Base-by-base conservation (phyloP, 2,888 invertebrate genomes). In the Seira sanloemensis region DNA sequence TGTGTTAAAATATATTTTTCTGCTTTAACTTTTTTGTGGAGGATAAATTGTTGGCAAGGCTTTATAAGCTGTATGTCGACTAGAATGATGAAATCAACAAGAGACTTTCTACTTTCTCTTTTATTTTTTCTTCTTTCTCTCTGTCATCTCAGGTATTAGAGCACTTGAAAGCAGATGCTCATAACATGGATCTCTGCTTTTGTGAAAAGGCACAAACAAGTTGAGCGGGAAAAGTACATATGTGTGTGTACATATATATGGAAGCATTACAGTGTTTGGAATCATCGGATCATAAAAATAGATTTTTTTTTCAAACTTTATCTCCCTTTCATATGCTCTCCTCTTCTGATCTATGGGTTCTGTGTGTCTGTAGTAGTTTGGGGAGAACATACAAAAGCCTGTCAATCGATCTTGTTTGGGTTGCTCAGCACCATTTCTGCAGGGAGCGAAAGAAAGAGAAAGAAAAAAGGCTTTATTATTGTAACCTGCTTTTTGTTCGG, bases 351-450 rank as follows among this genome's bases (percentile, higher is more conserved):
- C 37, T 37, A 9, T 37, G 5, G 5, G 7, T 9, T 66, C 67
- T 18, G 19, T 62, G n/a, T 62, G 62, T 62, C 62, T 18, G 18
- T 12, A n/a, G 62, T n/a, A n/a, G n/a, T n/a, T n/a, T n/a, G n/a
- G n/a, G n/a, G n/a, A n/a, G n/a, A n/a, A n/a, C 50, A 62, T 67
- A 79, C 67, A n/a, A n/a, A n/a, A 73, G 54, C 79, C 73, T 79
- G 79, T 73, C 79, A 79, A 79, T 79, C 72, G 79, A 79, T 79
- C 69, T 76, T 67, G 4, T 37, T 26, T 75, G 65, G 50, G 54
- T 27, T 50, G 25, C 65, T 68, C 62, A 62, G 4, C 62, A 62
- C 19, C 62, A 18, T n/a, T n/a, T n/a, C n/a, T n/a, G 62, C 18
- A 62, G n/a, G n/a, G n/a, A n/a, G n/a, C n/a, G n/a, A 18, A 18